Percentiles rank a stretch among this genome's conserved stretches.
Evolutionary conservation across 2,113 vertebrate genomes (phyloP).

Genomic region (Empidonax traillii): DNA sequence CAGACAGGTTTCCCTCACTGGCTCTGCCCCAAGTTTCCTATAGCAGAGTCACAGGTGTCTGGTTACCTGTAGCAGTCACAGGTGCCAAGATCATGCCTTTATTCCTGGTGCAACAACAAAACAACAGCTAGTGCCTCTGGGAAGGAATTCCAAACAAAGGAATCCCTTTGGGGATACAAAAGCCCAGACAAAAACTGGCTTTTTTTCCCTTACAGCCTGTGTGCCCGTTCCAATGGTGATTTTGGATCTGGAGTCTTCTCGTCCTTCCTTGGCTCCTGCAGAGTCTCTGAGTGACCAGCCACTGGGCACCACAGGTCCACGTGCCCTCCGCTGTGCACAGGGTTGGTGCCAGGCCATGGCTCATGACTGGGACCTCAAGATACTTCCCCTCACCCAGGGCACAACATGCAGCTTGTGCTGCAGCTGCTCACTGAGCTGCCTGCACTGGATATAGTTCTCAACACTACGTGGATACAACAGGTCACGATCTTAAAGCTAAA

Average conservation of each 20-base stretch:
- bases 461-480: accelerated
- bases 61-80: not conserved
- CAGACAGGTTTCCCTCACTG: not conserved
- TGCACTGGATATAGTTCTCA: not conserved
- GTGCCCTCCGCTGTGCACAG: not conserved
- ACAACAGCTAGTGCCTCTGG: accelerated
- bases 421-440: not conserved
- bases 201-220: not conserved
- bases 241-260: not conserved
- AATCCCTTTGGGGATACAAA: not conserved
- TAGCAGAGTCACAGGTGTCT: not conserved
- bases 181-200: not conserved
- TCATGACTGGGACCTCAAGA: not conserved
- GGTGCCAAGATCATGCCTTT: not conserved
- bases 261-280: not conserved
- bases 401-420: not conserved
- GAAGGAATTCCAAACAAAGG: not conserved
- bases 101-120: not conserved
- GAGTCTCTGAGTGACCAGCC: accelerated
- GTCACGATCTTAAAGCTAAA: not conserved
- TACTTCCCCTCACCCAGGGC: not conserved
- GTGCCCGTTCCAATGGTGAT: not conserved
- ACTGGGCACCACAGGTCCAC: not conserved
- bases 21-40: not conserved
- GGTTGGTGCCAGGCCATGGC: accelerated